Evolutionary conservation across 2,797 vertebrate species (phyloP).

Genomic region (Darevskia mixta): DNA sequence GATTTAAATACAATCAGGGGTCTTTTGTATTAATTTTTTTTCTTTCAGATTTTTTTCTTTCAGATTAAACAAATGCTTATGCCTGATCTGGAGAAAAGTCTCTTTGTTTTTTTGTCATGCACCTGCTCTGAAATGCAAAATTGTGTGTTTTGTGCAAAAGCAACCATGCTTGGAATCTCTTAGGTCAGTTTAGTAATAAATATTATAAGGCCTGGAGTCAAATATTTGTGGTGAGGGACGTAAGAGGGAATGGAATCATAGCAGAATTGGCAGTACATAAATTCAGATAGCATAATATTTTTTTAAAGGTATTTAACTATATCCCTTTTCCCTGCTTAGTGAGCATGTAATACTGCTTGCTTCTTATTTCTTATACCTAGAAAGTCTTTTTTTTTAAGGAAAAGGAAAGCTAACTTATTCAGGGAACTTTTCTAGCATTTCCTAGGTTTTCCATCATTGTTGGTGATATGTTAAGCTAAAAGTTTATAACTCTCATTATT

Average conservation of each 20-base stretch:
- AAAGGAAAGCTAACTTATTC: background rate
- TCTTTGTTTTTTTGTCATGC: background rate
- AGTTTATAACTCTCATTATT: conserved; percentile 30
- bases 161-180: background rate
- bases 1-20: background rate
- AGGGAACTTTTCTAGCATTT: background rate
- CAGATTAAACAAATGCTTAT: background rate
- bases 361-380: background rate
- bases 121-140: background rate
- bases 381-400: background rate
- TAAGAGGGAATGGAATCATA: background rate
- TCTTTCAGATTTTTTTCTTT: too few relatives aligned
- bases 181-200: background rate
- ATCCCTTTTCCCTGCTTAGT: background rate
- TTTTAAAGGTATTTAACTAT: background rate
- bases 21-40: background rate
- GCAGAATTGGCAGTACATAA: background rate
- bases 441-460: background rate
- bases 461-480: conserved; percentile 49
- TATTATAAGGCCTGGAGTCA: background rate
- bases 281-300: background rate
- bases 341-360: background rate
- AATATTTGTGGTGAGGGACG: background rate
- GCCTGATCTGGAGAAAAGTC: background rate
- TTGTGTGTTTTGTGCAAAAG: background rate